These are phyloP conservation scores for Tethya wilhelma DNA, from an alignment of 37 sponge, comb jelly and placozoan species.

Conservation along the genomic window DNA sequence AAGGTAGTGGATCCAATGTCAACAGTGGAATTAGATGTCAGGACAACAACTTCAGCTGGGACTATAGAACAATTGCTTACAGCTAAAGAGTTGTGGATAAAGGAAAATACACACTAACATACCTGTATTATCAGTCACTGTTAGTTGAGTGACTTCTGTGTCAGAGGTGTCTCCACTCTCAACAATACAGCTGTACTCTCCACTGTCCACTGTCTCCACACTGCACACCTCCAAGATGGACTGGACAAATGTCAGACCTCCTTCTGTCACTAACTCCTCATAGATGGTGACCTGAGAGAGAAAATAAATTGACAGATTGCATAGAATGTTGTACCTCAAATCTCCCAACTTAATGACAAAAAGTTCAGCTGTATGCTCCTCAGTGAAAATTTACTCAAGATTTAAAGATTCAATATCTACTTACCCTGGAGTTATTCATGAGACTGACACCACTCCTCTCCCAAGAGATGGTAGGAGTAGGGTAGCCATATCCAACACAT, in stretches of 20 bases:
- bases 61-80: background rate
- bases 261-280: background rate
- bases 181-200: conserved; percentile 6
- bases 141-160: background rate
- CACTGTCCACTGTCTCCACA: background rate
- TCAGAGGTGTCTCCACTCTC: background rate
- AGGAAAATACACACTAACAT: background rate
- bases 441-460: background rate
- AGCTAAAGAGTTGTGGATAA: background rate
- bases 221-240: conserved; percentile 19
- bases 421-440: too few relatives aligned
- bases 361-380: too few relatives aligned
- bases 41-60: background rate
- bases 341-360: too few relatives aligned
- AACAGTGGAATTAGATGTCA: background rate
- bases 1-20: conserved; percentile 12
- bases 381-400: too few relatives aligned
- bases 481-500: conserved; percentile 25
- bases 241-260: background rate
- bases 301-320: too few relatives aligned
- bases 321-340: too few relatives aligned
- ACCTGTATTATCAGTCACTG: background rate
- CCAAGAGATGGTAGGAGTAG: conserved; percentile 11
- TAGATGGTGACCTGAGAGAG: conserved; percentile 21
- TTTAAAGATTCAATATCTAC: too few relatives aligned